Base-by-base conservation (phyloP, 2,888 invertebrate genomes). In the Cheilosia vernalis region DNA sequence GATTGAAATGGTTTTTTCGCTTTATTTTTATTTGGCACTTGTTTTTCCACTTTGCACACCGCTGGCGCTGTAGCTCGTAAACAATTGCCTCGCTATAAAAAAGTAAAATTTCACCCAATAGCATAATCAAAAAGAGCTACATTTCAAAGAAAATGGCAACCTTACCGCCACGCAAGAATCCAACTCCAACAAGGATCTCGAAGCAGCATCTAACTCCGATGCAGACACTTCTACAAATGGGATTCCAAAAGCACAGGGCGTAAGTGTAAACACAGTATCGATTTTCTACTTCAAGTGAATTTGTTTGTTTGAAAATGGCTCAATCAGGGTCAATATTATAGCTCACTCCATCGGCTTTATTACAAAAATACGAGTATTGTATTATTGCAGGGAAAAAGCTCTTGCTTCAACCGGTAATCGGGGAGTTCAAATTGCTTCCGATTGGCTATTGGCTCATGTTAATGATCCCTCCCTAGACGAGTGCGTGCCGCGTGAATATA, bases 381-480 rank as follows among this genome's bases (percentile, higher is more conserved):
- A 5, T 58, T 4, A 80, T 92, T 92, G 69, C 90, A 97, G 97
- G 51, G 95, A 97, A 90, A 98, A 97, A 90, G 97, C 98, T 5
- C 92, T 98, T 83, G 97, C 97, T 17, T 97, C 97, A 10, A 98
- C 98, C 4, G 98, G 98, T 19, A 95, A 97, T 91, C 94, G 96
- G 78, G 96, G 97, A 84, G 96, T 97, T 30, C 97, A 97, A 91
- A 93, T 97, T 82, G 98, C 98, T 9, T 96, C 97, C 0, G 97
- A 98, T 90, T 98, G 98, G 98, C 93, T 98, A 13, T 91, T 98
- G 81, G 97, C 97, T 7, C 98, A 98, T 90, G 97, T 97, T 0
- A 96, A 96, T 90, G 98, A 98, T 92, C 94, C 96, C 0, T 94
- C 94, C 21, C 93, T 98, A 61, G 97, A 98, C 90, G 94, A 95